These are phyloP conservation scores for Amniataba percoides DNA, from an alignment of 2,797 vertebrate species.

Conservation along the genomic window DNA sequence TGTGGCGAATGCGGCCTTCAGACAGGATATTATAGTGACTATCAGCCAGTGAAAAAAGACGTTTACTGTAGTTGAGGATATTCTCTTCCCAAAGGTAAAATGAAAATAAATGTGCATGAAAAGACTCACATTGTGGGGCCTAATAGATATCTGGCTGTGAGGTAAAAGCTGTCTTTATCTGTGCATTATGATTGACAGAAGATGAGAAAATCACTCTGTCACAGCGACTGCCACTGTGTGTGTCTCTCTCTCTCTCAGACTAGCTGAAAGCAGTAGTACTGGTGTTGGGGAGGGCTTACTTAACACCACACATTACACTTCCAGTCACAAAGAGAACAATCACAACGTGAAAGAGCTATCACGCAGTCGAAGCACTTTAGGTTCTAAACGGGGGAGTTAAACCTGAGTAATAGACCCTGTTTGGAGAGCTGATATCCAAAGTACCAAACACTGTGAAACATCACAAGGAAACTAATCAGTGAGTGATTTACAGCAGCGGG, in stretches of 20 bases:
- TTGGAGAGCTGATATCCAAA: constrained; percentile 54
- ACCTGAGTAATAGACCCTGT: constrained; percentile 43
- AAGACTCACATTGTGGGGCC: constrained; percentile 31
- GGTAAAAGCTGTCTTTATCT: constrained; percentile 43
- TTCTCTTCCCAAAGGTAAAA: constrained; percentile 35
- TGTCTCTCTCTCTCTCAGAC: constrained; percentile 43
- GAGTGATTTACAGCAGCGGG: constrained; percentile 39
- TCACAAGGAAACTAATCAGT: constrained; percentile 48
- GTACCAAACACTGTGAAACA: constrained; percentile 55
- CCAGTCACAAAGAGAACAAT: constrained; percentile 59
- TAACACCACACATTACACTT: constrained; percentile 62
- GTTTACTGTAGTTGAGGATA: constrained; percentile 42
- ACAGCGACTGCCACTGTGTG: constrained; percentile 20
- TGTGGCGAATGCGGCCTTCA: constrained; percentile 71
- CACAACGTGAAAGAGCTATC: constrained; percentile 47
- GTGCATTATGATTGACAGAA: constrained; percentile 36
- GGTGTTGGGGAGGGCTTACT: constrained; percentile 47
- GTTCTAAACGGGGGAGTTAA: constrained; percentile 54
- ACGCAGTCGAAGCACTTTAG: constrained; percentile 29
- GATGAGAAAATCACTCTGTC: constrained; percentile 39
- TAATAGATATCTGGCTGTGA: constrained; percentile 21
- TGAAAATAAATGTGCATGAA: constrained; percentile 51
- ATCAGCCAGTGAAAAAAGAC: constrained; percentile 58
- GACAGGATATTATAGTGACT: constrained; percentile 81
- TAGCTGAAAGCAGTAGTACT: constrained; percentile 22